These are phyloP conservation scores for Potamarius usumacintae DNA, from an alignment of 2,113 vertebrate species.

Conservation along the genomic window DNA sequence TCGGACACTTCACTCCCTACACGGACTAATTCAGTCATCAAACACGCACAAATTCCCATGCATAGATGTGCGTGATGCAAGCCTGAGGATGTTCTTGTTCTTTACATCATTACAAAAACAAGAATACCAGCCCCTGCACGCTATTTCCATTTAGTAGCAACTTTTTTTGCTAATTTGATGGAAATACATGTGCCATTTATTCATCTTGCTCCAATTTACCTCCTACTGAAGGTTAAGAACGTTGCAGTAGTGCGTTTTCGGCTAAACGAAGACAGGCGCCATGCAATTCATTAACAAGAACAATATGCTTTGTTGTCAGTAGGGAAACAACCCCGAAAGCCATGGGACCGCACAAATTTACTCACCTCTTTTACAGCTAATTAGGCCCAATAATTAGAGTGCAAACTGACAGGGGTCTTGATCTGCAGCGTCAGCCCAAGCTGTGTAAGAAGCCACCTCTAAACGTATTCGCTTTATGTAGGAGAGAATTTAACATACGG, in stretches of 20 bases:
- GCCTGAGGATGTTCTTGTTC: conserved; percentile 17
- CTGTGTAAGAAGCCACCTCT: background rate
- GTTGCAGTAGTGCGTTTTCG: conserved; percentile 49
- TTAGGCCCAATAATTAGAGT: conserved; percentile 60
- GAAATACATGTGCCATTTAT: background rate
- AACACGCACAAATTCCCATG: background rate
- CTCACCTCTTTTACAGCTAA: conserved; percentile 56
- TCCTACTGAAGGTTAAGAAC: conserved; percentile 60
- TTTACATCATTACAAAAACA: background rate
- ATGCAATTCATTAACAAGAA: conserved; percentile 57
- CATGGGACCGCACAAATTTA: conserved; percentile 52
- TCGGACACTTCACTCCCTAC: no score
- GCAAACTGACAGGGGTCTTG: conserved; percentile 42
- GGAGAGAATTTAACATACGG: background rate
- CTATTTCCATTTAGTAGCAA: background rate
- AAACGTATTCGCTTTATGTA: background rate
- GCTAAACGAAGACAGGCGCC: conserved; percentile 26
- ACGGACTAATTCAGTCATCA: background rate
- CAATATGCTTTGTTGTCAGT: conserved; percentile 66
- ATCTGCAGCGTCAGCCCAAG: background rate
- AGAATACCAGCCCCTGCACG: background rate
- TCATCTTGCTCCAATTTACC: background rate
- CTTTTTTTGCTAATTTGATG: background rate
- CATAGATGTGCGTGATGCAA: background rate
- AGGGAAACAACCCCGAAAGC: conserved; percentile 62